phyloP scores from a whole-genome alignment of 2,888 invertebrate genomes.

The Lycocerus yunnanus region DNA sequence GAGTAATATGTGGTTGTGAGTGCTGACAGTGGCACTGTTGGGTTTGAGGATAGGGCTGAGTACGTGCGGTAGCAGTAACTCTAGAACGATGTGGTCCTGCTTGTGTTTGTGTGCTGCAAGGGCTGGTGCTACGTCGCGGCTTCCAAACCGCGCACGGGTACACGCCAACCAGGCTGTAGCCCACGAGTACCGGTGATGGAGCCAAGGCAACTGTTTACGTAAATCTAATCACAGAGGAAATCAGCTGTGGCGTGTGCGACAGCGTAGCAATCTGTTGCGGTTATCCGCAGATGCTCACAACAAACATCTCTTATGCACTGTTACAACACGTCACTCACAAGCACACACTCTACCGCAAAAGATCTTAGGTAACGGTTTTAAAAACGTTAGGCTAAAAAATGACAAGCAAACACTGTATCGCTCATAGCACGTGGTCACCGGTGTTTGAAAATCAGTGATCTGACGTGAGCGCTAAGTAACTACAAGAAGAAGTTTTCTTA shows the following conservation, averaged over 20 bases:
- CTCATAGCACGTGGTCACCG: slow-evolving; percentile 52
- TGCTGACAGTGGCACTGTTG: slow-evolving; percentile 35
- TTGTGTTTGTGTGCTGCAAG: slow-evolving; percentile 28
- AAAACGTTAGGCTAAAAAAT: slow-evolving; percentile 29
- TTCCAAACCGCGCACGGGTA: slow-evolving; percentile 62
- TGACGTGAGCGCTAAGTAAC: slow-evolving; percentile 21
- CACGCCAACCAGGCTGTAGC: slow-evolving; percentile 62
- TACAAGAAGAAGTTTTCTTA: slow-evolving; percentile 16
- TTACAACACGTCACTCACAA: slow-evolving; percentile 36
- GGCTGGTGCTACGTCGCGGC: slow-evolving; percentile 43
- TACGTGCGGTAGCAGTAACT: slow-evolving; percentile 34
- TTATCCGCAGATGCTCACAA: slow-evolving; percentile 26
- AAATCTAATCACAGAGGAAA: slow-evolving; percentile 39
- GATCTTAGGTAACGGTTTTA: slow-evolving; percentile 29
- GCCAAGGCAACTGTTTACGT: slow-evolving; percentile 54
- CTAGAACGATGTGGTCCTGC: slow-evolving; percentile 38
- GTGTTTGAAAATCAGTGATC: slow-evolving; percentile 39
- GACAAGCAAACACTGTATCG: slow-evolving; percentile 50
- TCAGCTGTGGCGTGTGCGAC: slow-evolving; percentile 31
- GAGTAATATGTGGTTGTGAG: slow-evolving; percentile 21
- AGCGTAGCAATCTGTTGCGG: slow-evolving; percentile 22
- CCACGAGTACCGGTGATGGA: slow-evolving; percentile 56
- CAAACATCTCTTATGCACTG: slow-evolving; percentile 30
- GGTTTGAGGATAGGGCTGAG: slow-evolving; percentile 38
- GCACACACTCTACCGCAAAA: slow-evolving; percentile 25